Evolutionary conservation across 2,888 invertebrate species (phyloP), one percentile per base, ranked within the genome.

Genomic region (Pristionchus japonicus): DNA sequence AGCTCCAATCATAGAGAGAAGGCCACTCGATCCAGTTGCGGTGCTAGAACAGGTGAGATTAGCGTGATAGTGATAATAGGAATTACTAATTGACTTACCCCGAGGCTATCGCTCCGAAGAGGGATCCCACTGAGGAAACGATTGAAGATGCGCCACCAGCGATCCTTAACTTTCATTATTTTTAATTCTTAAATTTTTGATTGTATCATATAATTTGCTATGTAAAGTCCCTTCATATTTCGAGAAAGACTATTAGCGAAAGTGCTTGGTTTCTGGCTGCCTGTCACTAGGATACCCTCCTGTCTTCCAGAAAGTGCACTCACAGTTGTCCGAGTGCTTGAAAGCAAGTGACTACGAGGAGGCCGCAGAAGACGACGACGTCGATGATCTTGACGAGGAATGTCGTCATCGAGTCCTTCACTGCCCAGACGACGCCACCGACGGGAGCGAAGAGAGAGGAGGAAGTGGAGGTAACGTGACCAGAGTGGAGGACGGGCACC

Each of bases 371-470:
- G 31, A 7, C 17, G 70, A 86, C n/a, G 49, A 4, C 1, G n/a
- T 86, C 86, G 49, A 70, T 37, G 70, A 49, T 70, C 86, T 86
- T 86, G 27, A 49, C 70, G 20, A 86, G 34, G 9, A 86, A n/a
- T 0, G 86, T 86, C 7, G 86, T 86, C 0, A 49, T 49, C 20
- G 86, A 86, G 70, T 86, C 86, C 31, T 67, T 86, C 17, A 86
- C 70, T n/a, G 86, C 86, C 86, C 86, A 86, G 20, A 86, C 70
- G 9, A 86, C 20, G 17, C 86, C 86, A 20, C 86, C 86, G 34
- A 86, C 86, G 17, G 86, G 86, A 20, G 70, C 70, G 49, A 70
- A 86, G 17, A 27, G 57, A 3, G 57, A 47, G 1, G 82, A 52
- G 0, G 82, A 43, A 3, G 57, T 17, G 1, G 82, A 52, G 2